Conservation (phyloP, 2,797 vertebrate species). For the Brachyrhaphis roseni region DNA sequence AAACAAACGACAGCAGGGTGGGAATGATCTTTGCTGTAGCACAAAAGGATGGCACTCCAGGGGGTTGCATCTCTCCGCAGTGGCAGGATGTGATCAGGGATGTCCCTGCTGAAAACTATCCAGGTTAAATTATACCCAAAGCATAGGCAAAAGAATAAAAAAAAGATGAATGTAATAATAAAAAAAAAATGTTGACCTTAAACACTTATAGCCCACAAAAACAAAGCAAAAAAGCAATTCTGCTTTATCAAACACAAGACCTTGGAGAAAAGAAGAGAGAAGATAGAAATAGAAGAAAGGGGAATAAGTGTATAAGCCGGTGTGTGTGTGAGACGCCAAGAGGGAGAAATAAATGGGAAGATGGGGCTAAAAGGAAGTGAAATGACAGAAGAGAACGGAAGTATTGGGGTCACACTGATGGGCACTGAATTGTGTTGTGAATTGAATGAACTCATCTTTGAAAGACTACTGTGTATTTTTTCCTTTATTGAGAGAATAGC, state of each 20-base stretch:
- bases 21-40: slow-evolving; percentile 73
- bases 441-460: slow-evolving; percentile 85
- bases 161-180: slow-evolving; percentile 3
- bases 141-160: slow-evolving; percentile 37
- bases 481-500: slow-evolving; percentile 82
- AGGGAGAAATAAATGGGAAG: slow-evolving; percentile 63
- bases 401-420: slow-evolving; percentile 81
- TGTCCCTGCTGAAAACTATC: slow-evolving; percentile 78
- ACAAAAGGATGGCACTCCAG: slow-evolving; percentile 70
- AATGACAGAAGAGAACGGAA: slow-evolving; percentile 70
- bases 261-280: slow-evolving; percentile 61
- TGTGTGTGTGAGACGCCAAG: slow-evolving; percentile 42
- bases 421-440: slow-evolving; percentile 75
- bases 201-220: slow-evolving; percentile 47
- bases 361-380: slow-evolving; percentile 62
- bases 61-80: slow-evolving; percentile 78
- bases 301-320: slow-evolving; percentile 21
- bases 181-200: slow-evolving; percentile 55
- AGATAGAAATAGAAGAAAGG: slow-evolving; percentile 17
- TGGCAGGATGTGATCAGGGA: slow-evolving; percentile 76
- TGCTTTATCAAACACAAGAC: slow-evolving; percentile 63
- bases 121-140: slow-evolving; percentile 72
- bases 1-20: slow-evolving; percentile 82
- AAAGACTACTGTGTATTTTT: slow-evolving; percentile 77
- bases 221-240: slow-evolving; percentile 41